A percentile compares a stretch with the other conserved stretches of the same genome.
phyloP scores from a whole-genome alignment of 2,888 invertebrate genomes.

The Scrobipalpa costella region DNA sequence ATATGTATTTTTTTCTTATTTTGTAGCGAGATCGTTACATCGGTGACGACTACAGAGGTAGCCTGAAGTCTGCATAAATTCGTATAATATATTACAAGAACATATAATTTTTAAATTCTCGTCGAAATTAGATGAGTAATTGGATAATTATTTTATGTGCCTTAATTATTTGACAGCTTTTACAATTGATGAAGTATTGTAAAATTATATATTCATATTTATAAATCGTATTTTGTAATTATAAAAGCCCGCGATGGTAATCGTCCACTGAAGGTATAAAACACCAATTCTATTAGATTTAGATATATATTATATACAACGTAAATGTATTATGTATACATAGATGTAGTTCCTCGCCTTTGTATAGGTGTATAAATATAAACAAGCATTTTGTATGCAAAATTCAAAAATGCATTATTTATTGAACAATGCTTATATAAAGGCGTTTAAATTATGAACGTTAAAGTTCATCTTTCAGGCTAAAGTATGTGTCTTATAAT shows the following conservation, averaged over 20 bases:
- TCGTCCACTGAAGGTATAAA: constrained; percentile 78
- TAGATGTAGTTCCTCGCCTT: constrained; percentile 5
- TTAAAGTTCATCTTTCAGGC: constrained; percentile 20
- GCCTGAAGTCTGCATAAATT: constrained; percentile 39
- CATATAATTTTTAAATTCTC: neutral
- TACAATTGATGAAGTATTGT: constrained; percentile 30
- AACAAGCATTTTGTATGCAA: too few relatives aligned
- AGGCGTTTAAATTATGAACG: constrained; percentile 12
- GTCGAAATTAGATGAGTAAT: neutral
- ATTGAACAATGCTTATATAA: neutral
- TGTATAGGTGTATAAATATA: neutral
- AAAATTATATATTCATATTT: constrained; percentile 15
- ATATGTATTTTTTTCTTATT: constrained; percentile 38
- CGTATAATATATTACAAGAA: constrained; percentile 14
- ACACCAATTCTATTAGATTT: constrained; percentile 72
- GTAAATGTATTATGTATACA: constrained; percentile 7
- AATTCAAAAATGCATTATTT: too few relatives aligned
- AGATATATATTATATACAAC: constrained; percentile 36
- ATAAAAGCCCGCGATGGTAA: constrained; percentile 63
- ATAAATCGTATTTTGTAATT: constrained; percentile 10
- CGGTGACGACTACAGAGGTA: constrained; percentile 48
- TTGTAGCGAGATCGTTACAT: constrained; percentile 52
- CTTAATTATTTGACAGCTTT: constrained; percentile 35
- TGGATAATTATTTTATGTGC: constrained; percentile 24
- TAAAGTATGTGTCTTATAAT: constrained; percentile 27